Evolutionary conservation across 2,113 vertebrate genomes (phyloP).

Genomic region (Dromiciops gliroides): DNA sequence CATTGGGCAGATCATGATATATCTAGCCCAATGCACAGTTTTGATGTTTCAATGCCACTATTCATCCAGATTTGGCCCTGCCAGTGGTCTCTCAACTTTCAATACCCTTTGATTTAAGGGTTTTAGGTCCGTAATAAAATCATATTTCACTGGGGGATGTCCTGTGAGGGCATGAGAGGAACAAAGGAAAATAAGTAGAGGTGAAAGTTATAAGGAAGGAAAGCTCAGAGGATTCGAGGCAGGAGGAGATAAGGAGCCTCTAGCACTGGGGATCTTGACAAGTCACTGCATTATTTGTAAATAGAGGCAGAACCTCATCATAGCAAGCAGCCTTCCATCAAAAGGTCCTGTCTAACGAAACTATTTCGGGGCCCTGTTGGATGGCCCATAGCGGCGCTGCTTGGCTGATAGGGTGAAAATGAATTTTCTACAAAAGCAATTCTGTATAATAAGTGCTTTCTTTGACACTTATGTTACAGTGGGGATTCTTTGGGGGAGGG

Average conservation of each 20-base stretch:
- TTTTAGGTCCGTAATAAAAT: slow-evolving; percentile 73
- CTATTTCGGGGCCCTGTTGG: neutral
- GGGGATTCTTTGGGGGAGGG: neutral
- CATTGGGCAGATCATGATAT: slow-evolving; percentile 73
- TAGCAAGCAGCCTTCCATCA: neutral
- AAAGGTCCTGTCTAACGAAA: neutral
- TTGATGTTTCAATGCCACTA: slow-evolving; percentile 61
- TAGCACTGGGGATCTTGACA: neutral
- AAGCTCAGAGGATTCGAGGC: slow-evolving; percentile 5
- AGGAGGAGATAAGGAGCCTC: neutral
- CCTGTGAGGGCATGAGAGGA: slow-evolving; percentile 62
- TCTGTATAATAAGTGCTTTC: slow-evolving; percentile 32
- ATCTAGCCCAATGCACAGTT: slow-evolving; percentile 62
- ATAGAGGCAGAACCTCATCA: neutral
- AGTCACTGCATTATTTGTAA: slow-evolving; percentile 2
- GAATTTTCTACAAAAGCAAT: slow-evolving; percentile 37
- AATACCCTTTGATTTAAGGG: slow-evolving; percentile 76
- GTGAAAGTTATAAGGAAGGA: slow-evolving; percentile 38
- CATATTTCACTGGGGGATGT: slow-evolving; percentile 64
- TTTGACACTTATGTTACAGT: neutral
- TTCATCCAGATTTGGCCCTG: slow-evolving; percentile 73
- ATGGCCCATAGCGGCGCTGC: neutral
- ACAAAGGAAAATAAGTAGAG: slow-evolving; percentile 63
- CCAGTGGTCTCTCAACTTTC: slow-evolving; percentile 65
- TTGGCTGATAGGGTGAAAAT: neutral